These are phyloP conservation scores for Platycheirus albimanus DNA, from an alignment of 2,888 invertebrate genomes.

Conservation along the genomic window DNA sequence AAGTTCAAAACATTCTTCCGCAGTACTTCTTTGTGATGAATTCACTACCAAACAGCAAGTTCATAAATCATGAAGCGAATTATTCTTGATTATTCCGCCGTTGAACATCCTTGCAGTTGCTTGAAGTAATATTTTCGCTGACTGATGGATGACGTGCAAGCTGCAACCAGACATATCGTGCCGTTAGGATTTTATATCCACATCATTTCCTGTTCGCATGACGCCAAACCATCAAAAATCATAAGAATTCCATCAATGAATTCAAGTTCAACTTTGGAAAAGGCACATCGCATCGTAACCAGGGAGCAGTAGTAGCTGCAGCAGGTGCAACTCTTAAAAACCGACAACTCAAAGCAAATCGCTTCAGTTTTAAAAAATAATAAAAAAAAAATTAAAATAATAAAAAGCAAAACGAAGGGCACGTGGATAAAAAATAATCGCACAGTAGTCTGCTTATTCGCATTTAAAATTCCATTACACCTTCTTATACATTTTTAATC, in stretches of 20 bases:
- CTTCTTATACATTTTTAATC: conserved; percentile 63
- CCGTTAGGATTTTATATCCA: conserved; percentile 36
- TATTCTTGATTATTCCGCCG: conserved; percentile 35
- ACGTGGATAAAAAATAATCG: conserved; percentile 55
- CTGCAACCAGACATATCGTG: conserved; percentile 37
- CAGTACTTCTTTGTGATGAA: too few species aligned
- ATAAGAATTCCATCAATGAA: conserved; percentile 47
- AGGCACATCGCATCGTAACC: neutral
- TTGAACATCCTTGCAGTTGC: conserved; percentile 13
- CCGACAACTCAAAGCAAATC: conserved; percentile 21
- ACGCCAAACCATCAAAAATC: conserved; percentile 59
- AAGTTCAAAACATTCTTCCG: too few species aligned
- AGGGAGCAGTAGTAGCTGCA: too few species aligned
- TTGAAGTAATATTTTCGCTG: neutral
- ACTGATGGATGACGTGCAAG: conserved; percentile 68
- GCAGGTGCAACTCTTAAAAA: conserved; percentile 43
- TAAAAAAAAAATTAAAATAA: neutral
- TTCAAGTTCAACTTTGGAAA: conserved; percentile 31
- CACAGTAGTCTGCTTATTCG: conserved; percentile 9
- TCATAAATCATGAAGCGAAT: conserved; percentile 57
- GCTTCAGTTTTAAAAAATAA: neutral
- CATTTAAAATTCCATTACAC: conserved; percentile 72
- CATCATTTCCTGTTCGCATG: conserved; percentile 33
- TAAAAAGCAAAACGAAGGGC: conserved; percentile 29
- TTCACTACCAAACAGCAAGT: conserved; percentile 4